Evolutionary conservation across 2,888 invertebrate species (phyloP).

Genomic region (Eristalis intricaria): DNA sequence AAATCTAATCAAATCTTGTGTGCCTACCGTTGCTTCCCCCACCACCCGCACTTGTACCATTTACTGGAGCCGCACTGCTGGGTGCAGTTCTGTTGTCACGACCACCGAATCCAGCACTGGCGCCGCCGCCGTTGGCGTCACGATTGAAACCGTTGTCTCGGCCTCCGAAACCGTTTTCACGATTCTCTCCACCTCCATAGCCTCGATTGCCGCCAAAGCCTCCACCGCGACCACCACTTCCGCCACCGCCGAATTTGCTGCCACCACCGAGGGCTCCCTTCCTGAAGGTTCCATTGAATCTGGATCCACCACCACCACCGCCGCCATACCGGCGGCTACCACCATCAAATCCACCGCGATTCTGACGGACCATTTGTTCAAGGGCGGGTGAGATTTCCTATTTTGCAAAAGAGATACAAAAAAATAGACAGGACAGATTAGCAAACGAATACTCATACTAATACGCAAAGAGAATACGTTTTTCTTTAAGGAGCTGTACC

Average conservation of each 20-base stretch:
- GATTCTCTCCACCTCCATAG: constrained; percentile 48
- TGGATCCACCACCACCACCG: constrained; percentile 78
- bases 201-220: constrained; percentile 66
- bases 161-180: constrained; percentile 48
- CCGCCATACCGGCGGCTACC: constrained; percentile 82
- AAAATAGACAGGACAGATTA: constrained; percentile 19
- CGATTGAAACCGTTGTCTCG: constrained; percentile 25
- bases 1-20: constrained; percentile 68
- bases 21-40: constrained; percentile 45
- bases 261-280: constrained; percentile 73
- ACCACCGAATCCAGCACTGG: neutral
- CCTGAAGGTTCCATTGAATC: constrained; percentile 77
- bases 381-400: constrained; percentile 93
- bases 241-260: constrained; percentile 75
- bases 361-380: constrained; percentile 88
- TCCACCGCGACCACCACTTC: constrained; percentile 65
- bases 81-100: constrained; percentile 73
- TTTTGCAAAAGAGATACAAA: constrained; percentile 71
- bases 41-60: neutral
- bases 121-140: constrained; percentile 52
- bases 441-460: too few species aligned
- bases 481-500: constrained; percentile 71
- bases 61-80: neutral
- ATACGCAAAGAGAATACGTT: neutral
- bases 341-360: constrained; percentile 84